Evolutionary conservation across 2,113 vertebrate species (phyloP).

Genomic region (Sturnira hondurensis): DNA sequence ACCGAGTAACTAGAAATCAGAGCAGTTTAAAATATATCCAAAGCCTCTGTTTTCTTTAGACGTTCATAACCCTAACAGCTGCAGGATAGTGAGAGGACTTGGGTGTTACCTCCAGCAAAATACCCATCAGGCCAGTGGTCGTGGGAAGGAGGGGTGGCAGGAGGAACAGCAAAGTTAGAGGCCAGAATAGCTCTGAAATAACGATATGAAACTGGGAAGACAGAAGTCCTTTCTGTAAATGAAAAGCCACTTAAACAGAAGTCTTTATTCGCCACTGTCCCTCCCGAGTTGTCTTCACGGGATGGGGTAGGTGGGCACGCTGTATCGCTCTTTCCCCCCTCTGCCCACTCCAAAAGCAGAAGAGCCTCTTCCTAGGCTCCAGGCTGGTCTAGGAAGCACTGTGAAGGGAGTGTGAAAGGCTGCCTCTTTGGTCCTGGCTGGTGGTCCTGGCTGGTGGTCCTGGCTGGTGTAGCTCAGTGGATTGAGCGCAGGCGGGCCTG

Average conservation of each 20-base stretch:
- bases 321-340: neutral
- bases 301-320: neutral
- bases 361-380: neutral
- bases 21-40: neutral
- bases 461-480: too few relatives aligned
- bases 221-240: neutral
- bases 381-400: neutral
- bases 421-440: too few relatives aligned
- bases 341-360: neutral
- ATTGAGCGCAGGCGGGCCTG: too few relatives aligned
- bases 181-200: neutral
- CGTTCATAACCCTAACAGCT: neutral
- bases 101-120: neutral
- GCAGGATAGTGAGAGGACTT: neutral
- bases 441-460: too few relatives aligned
- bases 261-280: neutral
- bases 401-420: neutral
- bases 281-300: neutral
- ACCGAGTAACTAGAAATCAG: constrained; percentile 13
- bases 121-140: neutral
- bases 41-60: neutral
- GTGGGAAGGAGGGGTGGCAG: neutral
- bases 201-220: neutral
- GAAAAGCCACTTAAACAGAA: neutral
- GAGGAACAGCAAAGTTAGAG: neutral